These are phyloP conservation scores for Onchidella celtica DNA, from an alignment of 2,888 invertebrate species.

Conservation along the genomic window DNA sequence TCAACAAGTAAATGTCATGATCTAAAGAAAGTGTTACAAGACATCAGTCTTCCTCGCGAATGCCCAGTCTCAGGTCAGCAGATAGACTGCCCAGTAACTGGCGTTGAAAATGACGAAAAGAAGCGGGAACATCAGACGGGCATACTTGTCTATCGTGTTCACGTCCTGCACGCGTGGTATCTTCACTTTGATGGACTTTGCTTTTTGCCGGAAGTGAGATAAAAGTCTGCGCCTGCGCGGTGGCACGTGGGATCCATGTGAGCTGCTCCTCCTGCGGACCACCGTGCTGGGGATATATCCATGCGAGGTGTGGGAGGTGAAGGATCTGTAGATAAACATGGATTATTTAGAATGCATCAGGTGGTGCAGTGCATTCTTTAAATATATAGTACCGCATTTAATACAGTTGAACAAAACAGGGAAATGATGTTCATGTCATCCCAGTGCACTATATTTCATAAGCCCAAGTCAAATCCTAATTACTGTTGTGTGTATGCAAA, in stretches of 20 bases:
- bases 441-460: too few species aligned
- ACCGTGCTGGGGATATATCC: conserved; percentile 68
- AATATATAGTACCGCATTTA: too few species aligned
- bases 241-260: conserved; percentile 45
- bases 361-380: too few species aligned
- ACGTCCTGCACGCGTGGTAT: conserved; percentile 89
- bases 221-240: conserved; percentile 66
- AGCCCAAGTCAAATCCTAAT: too few species aligned
- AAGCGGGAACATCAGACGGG: conserved; percentile 96
- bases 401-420: too few species aligned
- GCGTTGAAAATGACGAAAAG: conserved; percentile 97
- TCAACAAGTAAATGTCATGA: too few species aligned
- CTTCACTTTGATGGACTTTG: conserved; percentile 72
- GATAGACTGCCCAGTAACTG: conserved; percentile 93
- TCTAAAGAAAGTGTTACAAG: too few species aligned
- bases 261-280: conserved; percentile 65
- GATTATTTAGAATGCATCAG: too few species aligned
- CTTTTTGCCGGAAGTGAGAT: conserved; percentile 70
- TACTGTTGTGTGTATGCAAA: too few species aligned
- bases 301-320: conserved; percentile 53
- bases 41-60: too few species aligned
- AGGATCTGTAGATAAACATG: conserved; percentile 35
- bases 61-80: conserved; percentile 54
- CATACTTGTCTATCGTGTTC: conserved; percentile 98
- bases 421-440: too few species aligned